Evolutionary conservation across 92 coral and sea anemone species (phyloP), one percentile per base, ranked within the genome.

Genomic region (Scolanthus callimorphus): DNA sequence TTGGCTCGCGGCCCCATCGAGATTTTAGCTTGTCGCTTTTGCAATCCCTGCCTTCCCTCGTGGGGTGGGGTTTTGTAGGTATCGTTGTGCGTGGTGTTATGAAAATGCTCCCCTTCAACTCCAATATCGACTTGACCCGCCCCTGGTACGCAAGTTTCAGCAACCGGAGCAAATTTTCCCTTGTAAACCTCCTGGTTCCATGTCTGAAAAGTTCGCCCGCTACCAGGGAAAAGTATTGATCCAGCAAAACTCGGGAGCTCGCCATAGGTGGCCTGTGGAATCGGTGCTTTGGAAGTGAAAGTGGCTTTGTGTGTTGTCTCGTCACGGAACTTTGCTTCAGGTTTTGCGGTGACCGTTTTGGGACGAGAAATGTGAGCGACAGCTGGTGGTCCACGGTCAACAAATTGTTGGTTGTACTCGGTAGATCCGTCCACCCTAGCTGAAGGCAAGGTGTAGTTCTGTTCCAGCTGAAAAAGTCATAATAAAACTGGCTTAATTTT

Each of bases 191-290:
- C 94, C 71, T 92, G 98, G 59, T 92, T 92, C 78, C 88, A 78
- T n/a, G 98, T 92, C 28, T 72, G 82, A 19, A 81, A 43, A 51
- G 82, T 77, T 20, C 62, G 54, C 30, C 49, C 70, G 15, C 77
- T 63, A 25, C 84, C 98, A 24, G 98, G 98, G 62, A 76, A 92
- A 31, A 92, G 80, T 46, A 92, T 86, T 31, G 88, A 74, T 17
- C 96, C 96, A 12, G 96, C 74, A 51, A 84, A 92, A 41, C 90
- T 79, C 15, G 98, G 98, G n/a, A 84, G 64, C 68, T 92, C 98
- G 15, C 87, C 78, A 56, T 64, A 92, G 12, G 87, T 67, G 23
- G 65, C 85, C 24, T 85, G 83, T 2, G 85, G 96, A 8, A 58
- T 59, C 23, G 87, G 85, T 25, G 45, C 74, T 63, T 92, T 92